Base-by-base conservation (phyloP, 2,888 invertebrate genomes). In the Monochamus alternatus region DNA sequence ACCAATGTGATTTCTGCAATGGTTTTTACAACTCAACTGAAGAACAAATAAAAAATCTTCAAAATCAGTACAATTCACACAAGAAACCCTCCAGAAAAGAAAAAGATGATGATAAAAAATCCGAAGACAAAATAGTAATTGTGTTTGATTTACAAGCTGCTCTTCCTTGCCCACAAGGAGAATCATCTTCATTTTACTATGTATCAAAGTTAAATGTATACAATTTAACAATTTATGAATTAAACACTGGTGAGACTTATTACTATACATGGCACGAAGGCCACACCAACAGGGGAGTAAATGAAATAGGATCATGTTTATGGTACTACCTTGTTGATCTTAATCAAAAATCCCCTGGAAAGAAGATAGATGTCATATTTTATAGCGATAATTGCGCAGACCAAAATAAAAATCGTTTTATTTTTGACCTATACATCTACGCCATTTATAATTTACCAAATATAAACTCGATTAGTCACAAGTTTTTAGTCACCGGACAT, bases 201-300 rank as follows among this genome's bases (percentile, higher is more conserved):
- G 76, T 81, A 47, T 80, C 80, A 30, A 85, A 85, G 73, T 74
- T 84, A 65, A 83, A 83, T 58, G 78, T 81, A 8, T 84, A 84
- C 32, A 85, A 85, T 77, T 83, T 85, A 47, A 84, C 83, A 8
- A 44, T 85, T 47, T 81, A 81, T 77, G 82, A 83, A 59, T 77
- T 82, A 65, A 63, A 74, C 59, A 80, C 76, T 43, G 74, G 83
- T 76, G 75, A 84, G 78, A 81, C 80, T 63, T 78, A 77, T 64
- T 84, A 83, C 74, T 82, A 78, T 77, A 65, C 81, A 65, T 81
- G 81, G 83, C 78, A 85, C 77, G 83, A 86, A 75, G 82, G 78
- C 14, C 80, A 85, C 77, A 84, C 81, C 32, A 81, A 84, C 75
- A 80, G 84, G 64, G 84, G 84, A 66, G 82, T 78, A 75, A 82